Conservation (phyloP, 2,797 vertebrate species). For the Karalla daura region DNA sequence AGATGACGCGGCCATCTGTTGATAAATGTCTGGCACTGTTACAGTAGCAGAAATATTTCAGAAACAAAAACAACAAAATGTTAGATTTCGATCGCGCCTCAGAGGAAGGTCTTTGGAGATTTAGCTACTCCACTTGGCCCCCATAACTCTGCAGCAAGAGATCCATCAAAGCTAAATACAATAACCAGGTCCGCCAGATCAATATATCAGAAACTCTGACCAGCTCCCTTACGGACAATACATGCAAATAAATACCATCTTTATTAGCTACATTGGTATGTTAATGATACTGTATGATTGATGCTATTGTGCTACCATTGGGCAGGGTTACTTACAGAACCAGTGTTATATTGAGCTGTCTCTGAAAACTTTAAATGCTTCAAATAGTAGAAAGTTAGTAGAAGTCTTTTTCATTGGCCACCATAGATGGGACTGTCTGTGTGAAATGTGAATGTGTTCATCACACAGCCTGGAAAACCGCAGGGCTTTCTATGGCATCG, state of each 20-base stretch:
- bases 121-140: not conserved
- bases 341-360: no score
- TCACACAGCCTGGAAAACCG: conserved; percentile 23
- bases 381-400: no score
- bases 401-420: no score
- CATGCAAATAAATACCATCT: not conserved
- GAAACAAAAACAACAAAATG: not conserved
- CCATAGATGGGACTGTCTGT: not conserved
- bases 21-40: not conserved
- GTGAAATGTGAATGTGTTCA: conserved; percentile 1
- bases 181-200: not conserved
- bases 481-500: not conserved
- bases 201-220: not conserved
- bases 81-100: not conserved
- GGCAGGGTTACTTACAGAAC: no score
- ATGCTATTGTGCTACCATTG: no score
- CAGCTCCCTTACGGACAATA: not conserved
- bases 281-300: no score
- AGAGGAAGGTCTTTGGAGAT: not conserved
- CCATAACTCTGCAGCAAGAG: not conserved
- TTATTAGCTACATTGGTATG: not conserved
- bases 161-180: not conserved
- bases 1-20: not conserved
- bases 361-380: no score
- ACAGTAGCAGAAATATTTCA: not conserved